These are phyloP conservation scores for Spilogale gracilis DNA, from an alignment of 2,113 vertebrate species.

Conservation along the genomic window DNA sequence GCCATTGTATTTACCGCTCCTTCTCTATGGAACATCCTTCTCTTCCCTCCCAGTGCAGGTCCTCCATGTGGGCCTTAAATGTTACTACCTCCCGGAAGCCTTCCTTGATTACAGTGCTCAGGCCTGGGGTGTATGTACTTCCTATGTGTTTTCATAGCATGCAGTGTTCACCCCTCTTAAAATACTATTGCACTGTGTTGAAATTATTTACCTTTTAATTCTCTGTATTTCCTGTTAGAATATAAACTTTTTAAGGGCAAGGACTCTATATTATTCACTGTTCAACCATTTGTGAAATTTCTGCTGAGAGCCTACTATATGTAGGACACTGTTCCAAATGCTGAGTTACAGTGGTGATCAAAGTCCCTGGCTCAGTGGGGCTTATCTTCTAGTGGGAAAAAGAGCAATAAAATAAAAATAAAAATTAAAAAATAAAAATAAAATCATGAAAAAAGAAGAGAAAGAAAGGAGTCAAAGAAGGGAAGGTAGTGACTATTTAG, in stretches of 20 bases:
- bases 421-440: background rate
- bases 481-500: background rate
- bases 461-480: conserved; percentile 3
- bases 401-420: background rate
- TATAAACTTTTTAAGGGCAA: conserved; percentile 54
- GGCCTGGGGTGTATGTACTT: background rate
- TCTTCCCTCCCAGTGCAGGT: background rate
- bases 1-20: background rate
- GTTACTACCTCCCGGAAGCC: background rate
- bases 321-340: background rate
- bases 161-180: background rate
- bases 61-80: background rate
- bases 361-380: background rate
- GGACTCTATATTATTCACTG: background rate
- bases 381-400: background rate
- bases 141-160: background rate
- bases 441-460: conserved; percentile 48
- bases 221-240: background rate
- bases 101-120: background rate
- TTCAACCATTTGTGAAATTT: conserved; percentile 5
- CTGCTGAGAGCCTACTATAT: background rate
- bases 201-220: conserved; percentile 49
- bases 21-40: background rate
- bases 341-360: background rate
- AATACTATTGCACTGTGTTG: background rate